Conservation (phyloP, 2,797 vertebrate genomes). For the Sebastes reedi region DNA sequence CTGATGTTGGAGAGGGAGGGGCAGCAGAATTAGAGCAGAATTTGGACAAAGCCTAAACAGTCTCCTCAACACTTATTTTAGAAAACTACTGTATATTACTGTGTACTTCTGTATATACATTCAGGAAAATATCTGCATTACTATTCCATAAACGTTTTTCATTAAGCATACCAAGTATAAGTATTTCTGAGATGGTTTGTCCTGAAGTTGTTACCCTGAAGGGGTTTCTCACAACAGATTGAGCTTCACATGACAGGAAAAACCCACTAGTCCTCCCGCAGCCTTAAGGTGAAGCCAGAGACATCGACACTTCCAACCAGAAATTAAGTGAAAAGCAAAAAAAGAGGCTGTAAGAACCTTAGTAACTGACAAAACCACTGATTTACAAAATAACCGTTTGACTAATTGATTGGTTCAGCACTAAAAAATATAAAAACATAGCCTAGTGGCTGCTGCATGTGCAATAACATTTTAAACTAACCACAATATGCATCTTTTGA, state of each 20-base stretch:
- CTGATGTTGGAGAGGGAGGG: conserved; percentile 30
- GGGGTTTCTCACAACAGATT: not conserved
- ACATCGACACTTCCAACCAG: not conserved
- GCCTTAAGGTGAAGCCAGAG: not conserved
- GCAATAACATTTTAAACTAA: not conserved
- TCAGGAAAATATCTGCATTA: not conserved
- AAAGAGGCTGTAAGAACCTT: not conserved
- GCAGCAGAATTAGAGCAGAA: conserved; percentile 33
- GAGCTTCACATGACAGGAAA: not conserved
- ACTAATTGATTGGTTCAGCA: not conserved
- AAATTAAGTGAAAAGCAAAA: not conserved
- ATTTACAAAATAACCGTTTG: not conserved
- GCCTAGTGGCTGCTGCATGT: not conserved
- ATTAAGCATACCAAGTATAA: not conserved
- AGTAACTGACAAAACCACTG: not conserved
- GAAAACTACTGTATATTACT: not conserved
- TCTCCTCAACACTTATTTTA: not conserved
- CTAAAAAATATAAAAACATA: not conserved
- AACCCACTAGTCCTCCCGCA: not conserved
- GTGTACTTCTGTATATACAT: not conserved
- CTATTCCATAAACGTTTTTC: not conserved
- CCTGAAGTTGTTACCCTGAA: not conserved
- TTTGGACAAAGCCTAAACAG: conserved; percentile 2
- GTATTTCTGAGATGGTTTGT: not conserved
- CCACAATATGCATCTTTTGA: not conserved